phyloP scores from a whole-genome alignment of 2,888 invertebrate species.

The Dysmachus trigonus region DNA sequence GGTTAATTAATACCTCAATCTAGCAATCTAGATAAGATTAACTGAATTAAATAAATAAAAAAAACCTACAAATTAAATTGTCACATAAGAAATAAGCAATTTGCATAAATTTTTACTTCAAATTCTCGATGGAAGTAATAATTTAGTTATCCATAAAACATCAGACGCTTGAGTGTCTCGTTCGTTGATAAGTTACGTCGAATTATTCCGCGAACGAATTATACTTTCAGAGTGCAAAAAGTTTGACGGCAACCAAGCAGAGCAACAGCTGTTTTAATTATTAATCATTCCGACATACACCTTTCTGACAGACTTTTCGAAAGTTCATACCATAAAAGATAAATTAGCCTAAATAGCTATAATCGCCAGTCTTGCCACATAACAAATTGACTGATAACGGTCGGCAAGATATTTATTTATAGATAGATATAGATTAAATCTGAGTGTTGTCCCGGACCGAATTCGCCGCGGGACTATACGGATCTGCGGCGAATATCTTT shows the following conservation, averaged over 20 bases:
- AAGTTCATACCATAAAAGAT: slow-evolving; percentile 8
- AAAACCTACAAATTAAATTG: not conserved
- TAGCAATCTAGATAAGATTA: not conserved
- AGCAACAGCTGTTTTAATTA: not conserved
- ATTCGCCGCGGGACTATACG: not conserved
- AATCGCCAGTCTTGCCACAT: not conserved
- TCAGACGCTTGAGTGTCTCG: not conserved
- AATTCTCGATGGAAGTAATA: not conserved
- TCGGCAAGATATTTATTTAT: not conserved
- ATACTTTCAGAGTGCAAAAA: not conserved
- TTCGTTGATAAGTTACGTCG: not conserved
- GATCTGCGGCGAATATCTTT: not conserved
- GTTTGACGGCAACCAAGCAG: not conserved
- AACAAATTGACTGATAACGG: not conserved
- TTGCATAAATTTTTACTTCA: not conserved
- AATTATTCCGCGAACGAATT: slow-evolving; percentile 9
- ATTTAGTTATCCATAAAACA: not conserved
- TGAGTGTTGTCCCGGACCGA: not conserved
- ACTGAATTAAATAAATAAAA: not conserved
- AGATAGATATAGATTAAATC: not conserved
- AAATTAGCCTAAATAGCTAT: slow-evolving; percentile 12
- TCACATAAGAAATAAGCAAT: not conserved
- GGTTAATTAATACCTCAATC: not conserved
- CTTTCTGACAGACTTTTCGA: slow-evolving; percentile 3
- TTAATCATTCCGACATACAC: slow-evolving; percentile 10